Evolutionary conservation across 2,797 vertebrate species (phyloP).

Genomic region (Chelon auratus): DNA sequence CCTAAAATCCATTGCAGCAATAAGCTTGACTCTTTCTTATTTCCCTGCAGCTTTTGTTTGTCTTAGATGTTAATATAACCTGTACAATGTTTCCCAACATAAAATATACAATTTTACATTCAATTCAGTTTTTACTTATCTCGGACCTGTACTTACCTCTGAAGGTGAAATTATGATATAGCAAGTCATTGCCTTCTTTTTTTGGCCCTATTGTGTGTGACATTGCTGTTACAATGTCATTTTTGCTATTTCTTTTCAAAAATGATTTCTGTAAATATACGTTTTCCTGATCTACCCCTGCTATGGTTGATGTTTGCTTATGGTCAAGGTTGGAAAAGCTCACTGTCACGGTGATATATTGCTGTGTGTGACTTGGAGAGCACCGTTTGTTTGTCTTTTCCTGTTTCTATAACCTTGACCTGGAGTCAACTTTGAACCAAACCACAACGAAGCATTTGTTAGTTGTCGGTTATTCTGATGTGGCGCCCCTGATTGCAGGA

Average conservation of each 20-base stretch:
- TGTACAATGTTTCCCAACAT: not conserved
- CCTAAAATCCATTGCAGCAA: conserved; percentile 2
- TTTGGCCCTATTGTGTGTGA: no score
- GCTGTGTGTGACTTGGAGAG: not conserved
- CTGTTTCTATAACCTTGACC: not conserved
- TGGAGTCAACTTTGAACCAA: not conserved
- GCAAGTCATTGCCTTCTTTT: not conserved
- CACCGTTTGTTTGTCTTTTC: not conserved
- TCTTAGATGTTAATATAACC: conserved; percentile 1
- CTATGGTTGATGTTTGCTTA: not conserved
- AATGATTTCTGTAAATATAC: not conserved
- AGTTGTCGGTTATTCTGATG: not conserved
- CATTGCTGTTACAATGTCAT: no score
- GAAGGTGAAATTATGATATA: not conserved
- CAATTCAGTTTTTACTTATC: conserved; percentile 4
- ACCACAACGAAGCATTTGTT: not conserved
- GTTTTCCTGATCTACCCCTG: not conserved
- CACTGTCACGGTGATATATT: not conserved
- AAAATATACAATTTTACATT: not conserved
- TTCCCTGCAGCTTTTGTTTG: not conserved
- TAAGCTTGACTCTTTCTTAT: not conserved
- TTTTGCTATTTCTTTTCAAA: no score
- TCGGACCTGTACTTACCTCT: not conserved
- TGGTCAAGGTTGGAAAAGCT: not conserved
- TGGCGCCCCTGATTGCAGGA: not conserved